phyloP scores from a whole-genome alignment of 2,888 invertebrate species.

The Cheilosia pagana region DNA sequence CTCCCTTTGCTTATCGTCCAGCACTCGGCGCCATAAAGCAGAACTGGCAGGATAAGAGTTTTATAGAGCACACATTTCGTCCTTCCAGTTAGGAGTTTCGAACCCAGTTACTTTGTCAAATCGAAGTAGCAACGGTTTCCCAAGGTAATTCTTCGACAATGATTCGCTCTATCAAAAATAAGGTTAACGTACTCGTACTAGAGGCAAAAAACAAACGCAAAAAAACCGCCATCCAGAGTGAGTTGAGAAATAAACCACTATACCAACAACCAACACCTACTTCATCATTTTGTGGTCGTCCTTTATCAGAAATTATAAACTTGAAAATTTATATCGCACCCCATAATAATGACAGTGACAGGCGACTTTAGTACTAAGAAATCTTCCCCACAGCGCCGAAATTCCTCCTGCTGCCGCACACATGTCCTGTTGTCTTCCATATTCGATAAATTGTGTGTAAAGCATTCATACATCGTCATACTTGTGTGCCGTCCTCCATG shows the following conservation, averaged over 20 bases:
- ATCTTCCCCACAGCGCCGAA: slow-evolving; percentile 21
- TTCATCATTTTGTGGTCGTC: slow-evolving; percentile 54
- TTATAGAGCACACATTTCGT: too few species aligned
- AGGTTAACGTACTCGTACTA: too few species aligned
- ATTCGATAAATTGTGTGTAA: slow-evolving; percentile 1
- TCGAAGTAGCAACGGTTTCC: too few species aligned
- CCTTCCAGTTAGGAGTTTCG: too few species aligned
- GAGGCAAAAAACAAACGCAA: too few species aligned
- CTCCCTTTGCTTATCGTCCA: too few species aligned
- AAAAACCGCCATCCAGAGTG: too few species aligned
- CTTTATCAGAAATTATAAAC: slow-evolving; percentile 66
- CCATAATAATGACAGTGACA: slow-evolving; percentile 61
- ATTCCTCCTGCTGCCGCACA: slow-evolving; percentile 11
- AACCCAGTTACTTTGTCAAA: too few species aligned
- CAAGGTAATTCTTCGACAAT: too few species aligned
- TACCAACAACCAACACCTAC: slow-evolving; percentile 41
- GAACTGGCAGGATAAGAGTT: too few species aligned
- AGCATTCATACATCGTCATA: slow-evolving; percentile 2
- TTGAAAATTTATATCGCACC: slow-evolving; percentile 60
- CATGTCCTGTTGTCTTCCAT: slow-evolving; percentile 8
- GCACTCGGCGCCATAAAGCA: too few species aligned
- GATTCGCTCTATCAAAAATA: too few species aligned
- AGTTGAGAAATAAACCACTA: background rate
- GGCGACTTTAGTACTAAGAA: slow-evolving; percentile 4
- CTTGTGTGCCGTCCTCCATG: background rate